Percentiles rank a stretch among this genome's conserved stretches.
phyloP scores from a whole-genome alignment of 2,888 invertebrate species.

The Eupeodes luniger region DNA sequence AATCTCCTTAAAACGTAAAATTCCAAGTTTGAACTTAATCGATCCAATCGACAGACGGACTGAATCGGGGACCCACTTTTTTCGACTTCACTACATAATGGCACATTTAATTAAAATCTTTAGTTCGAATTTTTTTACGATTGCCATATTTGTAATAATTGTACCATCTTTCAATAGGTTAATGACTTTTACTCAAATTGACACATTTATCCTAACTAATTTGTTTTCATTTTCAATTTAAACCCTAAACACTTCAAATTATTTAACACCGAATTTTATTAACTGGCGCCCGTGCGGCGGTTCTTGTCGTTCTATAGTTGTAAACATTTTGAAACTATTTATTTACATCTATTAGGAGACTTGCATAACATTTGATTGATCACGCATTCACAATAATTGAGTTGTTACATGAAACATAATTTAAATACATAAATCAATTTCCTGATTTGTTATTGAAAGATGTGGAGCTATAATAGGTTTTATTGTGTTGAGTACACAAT shows the following conservation, averaged over 20 bases:
- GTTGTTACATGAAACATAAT: constrained; percentile 27
- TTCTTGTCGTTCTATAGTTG: background rate
- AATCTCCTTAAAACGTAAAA: too few relatives aligned
- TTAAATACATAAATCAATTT: constrained; percentile 17
- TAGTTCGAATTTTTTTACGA: too few relatives aligned
- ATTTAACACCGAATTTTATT: background rate
- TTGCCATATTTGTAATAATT: too few relatives aligned
- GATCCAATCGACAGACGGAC: too few relatives aligned
- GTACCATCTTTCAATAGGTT: too few relatives aligned
- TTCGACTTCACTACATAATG: too few relatives aligned
- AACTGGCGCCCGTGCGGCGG: background rate
- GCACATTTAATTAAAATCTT: too few relatives aligned
- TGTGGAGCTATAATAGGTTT: background rate
- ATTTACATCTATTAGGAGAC: background rate
- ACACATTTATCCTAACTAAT: too few relatives aligned
- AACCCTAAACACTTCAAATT: background rate
- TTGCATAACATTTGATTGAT: constrained; percentile 14
- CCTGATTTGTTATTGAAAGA: constrained; percentile 15
- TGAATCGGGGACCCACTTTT: too few relatives aligned
- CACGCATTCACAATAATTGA: constrained; percentile 25
- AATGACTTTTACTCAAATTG: too few relatives aligned
- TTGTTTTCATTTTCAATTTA: too few relatives aligned
- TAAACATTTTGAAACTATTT: background rate
- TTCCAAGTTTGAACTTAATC: too few relatives aligned
- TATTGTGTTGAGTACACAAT: background rate